These are phyloP conservation scores for Anolis apletophallus DNA, from an alignment of 2,797 vertebrate genomes.

Conservation along the genomic window DNA sequence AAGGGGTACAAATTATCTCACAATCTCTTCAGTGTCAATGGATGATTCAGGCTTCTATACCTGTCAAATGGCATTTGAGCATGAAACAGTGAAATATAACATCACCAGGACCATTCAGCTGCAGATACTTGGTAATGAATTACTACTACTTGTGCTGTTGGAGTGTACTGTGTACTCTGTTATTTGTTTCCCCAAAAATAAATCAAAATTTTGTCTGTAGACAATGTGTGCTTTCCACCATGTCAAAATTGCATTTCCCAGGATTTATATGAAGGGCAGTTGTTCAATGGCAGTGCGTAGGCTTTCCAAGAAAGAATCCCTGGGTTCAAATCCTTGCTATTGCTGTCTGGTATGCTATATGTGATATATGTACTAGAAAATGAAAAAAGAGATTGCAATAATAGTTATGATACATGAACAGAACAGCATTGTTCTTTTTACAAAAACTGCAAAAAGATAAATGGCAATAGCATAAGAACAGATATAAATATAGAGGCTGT, in stretches of 20 bases:
- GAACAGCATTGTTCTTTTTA: too few species aligned
- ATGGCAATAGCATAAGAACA: too few species aligned
- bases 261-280: background rate
- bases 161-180: fast-evolving
- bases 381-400: too few species aligned
- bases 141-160: too few species aligned
- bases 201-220: background rate
- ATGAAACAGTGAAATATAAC: slow-evolving; percentile 74
- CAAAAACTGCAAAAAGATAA: too few species aligned
- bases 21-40: slow-evolving; percentile 74
- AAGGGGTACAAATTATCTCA: slow-evolving; percentile 59
- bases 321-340: background rate
- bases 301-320: background rate
- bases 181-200: too few species aligned
- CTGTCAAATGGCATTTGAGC: slow-evolving; percentile 78
- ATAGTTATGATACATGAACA: too few species aligned
- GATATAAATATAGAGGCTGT: too few species aligned
- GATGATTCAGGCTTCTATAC: slow-evolving; percentile 85
- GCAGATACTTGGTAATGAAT: slow-evolving; percentile 78
- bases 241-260: background rate
- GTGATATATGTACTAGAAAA: too few species aligned
- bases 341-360: background rate
- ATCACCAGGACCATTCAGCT: slow-evolving; percentile 83
- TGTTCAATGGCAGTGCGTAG: background rate
- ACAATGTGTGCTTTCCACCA: background rate